Base-by-base conservation (phyloP, 2,113 vertebrate species). In the Petaurus breviceps region DNA sequence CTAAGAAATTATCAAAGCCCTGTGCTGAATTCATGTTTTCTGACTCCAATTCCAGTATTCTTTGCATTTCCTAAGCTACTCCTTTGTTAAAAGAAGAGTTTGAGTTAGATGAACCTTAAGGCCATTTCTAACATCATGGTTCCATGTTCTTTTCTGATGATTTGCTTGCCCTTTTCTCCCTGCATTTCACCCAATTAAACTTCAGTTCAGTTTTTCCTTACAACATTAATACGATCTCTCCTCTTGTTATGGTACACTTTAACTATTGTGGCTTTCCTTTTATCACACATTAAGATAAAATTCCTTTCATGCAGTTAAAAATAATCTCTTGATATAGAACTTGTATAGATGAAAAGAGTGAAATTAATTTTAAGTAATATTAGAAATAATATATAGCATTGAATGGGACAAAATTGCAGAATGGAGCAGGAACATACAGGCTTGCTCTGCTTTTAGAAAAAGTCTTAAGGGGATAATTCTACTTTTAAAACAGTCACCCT, bases 351-450 rank as follows among this genome's bases (percentile, higher is more conserved):
- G 1, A 0, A 89, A 90, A 93, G 2, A 91, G 46, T 0, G 3
- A 57, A 7, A 31, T 25, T 4, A 12, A 11, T 90, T 95, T 51
- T 89, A 54, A 84, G 92, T 0, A 10, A 26, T 95, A 2, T 93
- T 3, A 61, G 55, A 61, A 47, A 90, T 16, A 1, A 24, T 0
- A 26, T 25, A 19, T 55, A 14, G 8, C 43, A 25, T 16, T 6
- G 7, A 90, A 28, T 25, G 43, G 26, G 43, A 28, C 6, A 54
- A 50, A 90, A 91, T 3, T 49, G 49, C 55, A 54, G 24, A 68
- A 55, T 7, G 25, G 1, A 49, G 14, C 0, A 11, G 16, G 4
- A 14, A 25, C 3, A 14, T 37, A 0, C 9, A 43, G 14, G 28
- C 19, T 28, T 16, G 0, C 43, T 84, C 8, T 47, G 4, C 1